phyloP scores from a whole-genome alignment of 2,888 invertebrate species.

The Oscheius sp. region DNA sequence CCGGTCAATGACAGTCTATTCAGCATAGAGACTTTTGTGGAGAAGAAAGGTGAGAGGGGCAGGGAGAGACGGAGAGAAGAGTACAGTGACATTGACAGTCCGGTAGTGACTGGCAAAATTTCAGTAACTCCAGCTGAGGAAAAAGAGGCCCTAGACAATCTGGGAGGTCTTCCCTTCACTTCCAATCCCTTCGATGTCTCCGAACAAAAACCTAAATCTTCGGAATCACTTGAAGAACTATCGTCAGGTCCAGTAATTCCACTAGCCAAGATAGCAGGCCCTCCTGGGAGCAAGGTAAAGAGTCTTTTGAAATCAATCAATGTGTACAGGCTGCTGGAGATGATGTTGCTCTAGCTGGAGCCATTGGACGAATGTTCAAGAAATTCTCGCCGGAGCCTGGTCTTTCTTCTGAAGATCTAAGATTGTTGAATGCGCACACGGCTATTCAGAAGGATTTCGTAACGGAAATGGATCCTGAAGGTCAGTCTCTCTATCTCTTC shows the following conservation, averaged over 20 bases:
- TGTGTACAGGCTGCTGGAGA: constrained; percentile 7
- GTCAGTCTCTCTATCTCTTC: not conserved
- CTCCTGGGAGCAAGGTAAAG: not conserved
- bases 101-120: not conserved
- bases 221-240: not conserved
- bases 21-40: constrained; percentile 20
- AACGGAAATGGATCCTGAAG: constrained; percentile 49
- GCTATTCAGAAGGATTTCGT: constrained; percentile 52
- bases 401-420: constrained; percentile 42
- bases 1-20: constrained; percentile 22
- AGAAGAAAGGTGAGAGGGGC: constrained; percentile 4
- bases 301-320: not conserved
- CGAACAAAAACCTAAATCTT: not conserved
- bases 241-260: constrained; percentile 22
- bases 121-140: constrained; percentile 14
- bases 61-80: not conserved
- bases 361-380: constrained; percentile 44
- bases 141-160: constrained; percentile 16
- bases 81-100: not conserved
- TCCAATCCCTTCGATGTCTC: not conserved
- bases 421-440: constrained; percentile 50
- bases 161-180: constrained; percentile 35
- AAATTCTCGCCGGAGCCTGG: constrained; percentile 42
- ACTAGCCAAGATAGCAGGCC: not conserved
- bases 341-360: constrained; percentile 10